phyloP scores from a whole-genome alignment of 2,888 invertebrate genomes.

The Listrodromus nycthemerus region DNA sequence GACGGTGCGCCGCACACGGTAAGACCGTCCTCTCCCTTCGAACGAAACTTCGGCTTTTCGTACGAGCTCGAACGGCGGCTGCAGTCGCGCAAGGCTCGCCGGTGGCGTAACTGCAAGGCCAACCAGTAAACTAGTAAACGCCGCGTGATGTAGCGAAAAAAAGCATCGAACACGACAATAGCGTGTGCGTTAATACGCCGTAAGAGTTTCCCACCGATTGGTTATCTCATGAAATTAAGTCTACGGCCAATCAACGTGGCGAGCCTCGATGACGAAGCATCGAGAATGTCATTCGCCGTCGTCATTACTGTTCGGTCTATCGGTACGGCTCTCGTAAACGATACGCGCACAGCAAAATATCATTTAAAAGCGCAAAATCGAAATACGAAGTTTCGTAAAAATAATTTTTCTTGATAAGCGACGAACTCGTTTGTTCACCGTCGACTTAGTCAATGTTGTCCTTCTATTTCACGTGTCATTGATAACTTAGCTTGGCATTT shows the following conservation, averaged over 20 bases:
- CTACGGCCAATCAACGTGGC: constrained; percentile 45
- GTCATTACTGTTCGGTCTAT: neutral
- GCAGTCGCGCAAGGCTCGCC: neutral
- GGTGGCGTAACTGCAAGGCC: constrained; percentile 52
- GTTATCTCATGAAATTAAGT: constrained; percentile 63
- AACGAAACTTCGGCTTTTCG: too few relatives aligned
- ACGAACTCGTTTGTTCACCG: too few relatives aligned
- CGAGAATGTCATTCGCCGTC: constrained; percentile 24
- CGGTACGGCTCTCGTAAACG: neutral
- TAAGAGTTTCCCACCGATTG: constrained; percentile 47
- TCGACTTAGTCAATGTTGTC: too few relatives aligned
- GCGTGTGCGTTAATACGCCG: constrained; percentile 4
- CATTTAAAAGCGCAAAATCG: too few relatives aligned
- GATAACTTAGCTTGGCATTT: too few relatives aligned
- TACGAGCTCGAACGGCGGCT: neutral
- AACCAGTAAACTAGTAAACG: constrained; percentile 13
- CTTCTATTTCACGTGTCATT: too few relatives aligned
- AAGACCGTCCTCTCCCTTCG: constrained; percentile 77
- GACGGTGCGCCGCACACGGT: constrained; percentile 87
- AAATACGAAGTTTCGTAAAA: too few relatives aligned
- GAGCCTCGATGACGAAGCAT: constrained; percentile 58
- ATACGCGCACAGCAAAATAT: too few relatives aligned
- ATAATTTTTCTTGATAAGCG: too few relatives aligned
- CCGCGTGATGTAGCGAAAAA: constrained; percentile 22
- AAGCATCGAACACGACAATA: neutral